Base-by-base conservation (phyloP, 30 jellyfish, hydroid and myxozoan genomes). In the Turritopsis dohrnii region DNA sequence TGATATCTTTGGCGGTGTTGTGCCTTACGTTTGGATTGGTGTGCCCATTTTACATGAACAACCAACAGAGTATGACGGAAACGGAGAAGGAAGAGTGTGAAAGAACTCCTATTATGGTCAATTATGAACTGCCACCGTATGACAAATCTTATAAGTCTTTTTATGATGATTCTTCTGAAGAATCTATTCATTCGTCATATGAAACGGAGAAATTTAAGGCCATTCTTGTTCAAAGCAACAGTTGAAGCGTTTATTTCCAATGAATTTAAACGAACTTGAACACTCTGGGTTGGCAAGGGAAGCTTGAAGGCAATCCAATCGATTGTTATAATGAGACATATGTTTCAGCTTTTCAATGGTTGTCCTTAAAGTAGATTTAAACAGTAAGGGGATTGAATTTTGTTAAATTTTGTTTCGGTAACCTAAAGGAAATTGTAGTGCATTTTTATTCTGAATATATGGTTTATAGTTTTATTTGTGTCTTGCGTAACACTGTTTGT, bases 21-120 rank as follows among this genome's bases (percentile, higher is more conserved):
- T 13, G 65, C 22, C 18, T 29, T 0, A 21, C 83, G 60, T 75
- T 75, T 16, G 83, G 66, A 16, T 16, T 75, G 16, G 9, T 75
- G 28, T n/a, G 28, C 16, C 83, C 83, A 30, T 25, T 75, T 17
- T 75, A 75, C 41, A 75, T n/a, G 41, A 29, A 18, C 83, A 27
- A 52, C 41, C 28, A 28, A 29, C 28, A 75, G 52, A 21, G 24
- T n/a, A 72, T 72, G 22, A 69, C 17, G 17, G 77, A 23, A 9
- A 7, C 77, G 22, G 77, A 69, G n/a, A 26, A 69, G 16, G 77
- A 69, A 21, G 83, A 75, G 18, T 25, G 60, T 16, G 71, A 75
- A 75, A 75, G 83, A 75, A 75, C 83, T 22, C 83, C 83, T 1
- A 75, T 75, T 5, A 30, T 75, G 25, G 83, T 75, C 28, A 52